Evolutionary conservation across 1,140 invertebrate species (phyloP), one percentile per base, ranked within the genome.

Genomic region (Mactra quadrangularis): DNA sequence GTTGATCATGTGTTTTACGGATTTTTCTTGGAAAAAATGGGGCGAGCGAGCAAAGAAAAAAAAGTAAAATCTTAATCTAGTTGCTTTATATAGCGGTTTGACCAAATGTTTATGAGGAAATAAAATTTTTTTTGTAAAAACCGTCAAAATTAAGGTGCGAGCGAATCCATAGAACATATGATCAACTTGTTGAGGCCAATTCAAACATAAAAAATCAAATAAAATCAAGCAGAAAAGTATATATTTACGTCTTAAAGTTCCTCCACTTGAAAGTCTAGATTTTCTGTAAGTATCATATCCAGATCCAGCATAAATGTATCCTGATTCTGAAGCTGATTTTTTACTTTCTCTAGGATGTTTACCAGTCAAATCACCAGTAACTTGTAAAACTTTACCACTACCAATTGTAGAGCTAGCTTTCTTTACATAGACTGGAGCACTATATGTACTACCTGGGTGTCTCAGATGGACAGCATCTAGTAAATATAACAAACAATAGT

Each of bases 351-450:
- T 47, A 33, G 87, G 86, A 31, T 87, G 87, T 82, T 89, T 89
- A 19, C 90, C 90, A 7, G 87, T 90, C 13, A 91, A 85, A 66
- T 91, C 90, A 11, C 86, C 87, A 31, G 90, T 91, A 17, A 90
- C 85, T 27, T 85, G 84, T 52, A 91, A 79, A 15, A 90, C 88
- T 50, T 85, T 86, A 17, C 84, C 87, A 22, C 79, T 82, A 11
- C 86, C 77, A 29, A 82, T 33, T 6, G 72, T 62, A 0, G 87
- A 88, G 6, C 87, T 87, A 17, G 86, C 71, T 50, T 85, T 74
- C 70, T 89, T 89, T 22, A 87, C 86, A 47, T 88, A 84, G 45
- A 87, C 85, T 1, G 90, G 88, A 9, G 87, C 87, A 83, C 90
- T 90, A 74, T 90, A 89, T 27, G 79, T 86, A 60, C 87, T 88